These are phyloP conservation scores for Automeris io DNA, from an alignment of 2,888 invertebrate genomes.

Conservation along the genomic window DNA sequence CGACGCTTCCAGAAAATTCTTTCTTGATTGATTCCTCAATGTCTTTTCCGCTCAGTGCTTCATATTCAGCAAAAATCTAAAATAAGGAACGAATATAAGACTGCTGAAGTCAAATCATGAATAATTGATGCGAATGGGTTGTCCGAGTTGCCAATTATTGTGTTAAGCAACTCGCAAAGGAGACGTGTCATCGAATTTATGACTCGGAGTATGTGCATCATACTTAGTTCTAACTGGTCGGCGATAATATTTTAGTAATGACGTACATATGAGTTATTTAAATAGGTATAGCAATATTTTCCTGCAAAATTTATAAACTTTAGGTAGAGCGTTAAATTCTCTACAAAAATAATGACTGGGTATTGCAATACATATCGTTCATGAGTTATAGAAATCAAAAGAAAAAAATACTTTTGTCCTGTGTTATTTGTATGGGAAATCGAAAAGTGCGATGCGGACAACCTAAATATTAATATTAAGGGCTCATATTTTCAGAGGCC, in stretches of 20 bases:
- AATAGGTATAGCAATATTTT: too few species aligned
- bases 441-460: too few species aligned
- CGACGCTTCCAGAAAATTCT: constrained; percentile 91
- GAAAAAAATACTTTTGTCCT: too few species aligned
- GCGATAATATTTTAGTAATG: background rate
- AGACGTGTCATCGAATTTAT: constrained; percentile 9
- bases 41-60: constrained; percentile 87
- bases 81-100: constrained; percentile 18
- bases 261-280: too few species aligned
- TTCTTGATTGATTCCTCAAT: constrained; percentile 90
- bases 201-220: constrained; percentile 1
- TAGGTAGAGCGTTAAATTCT: too few species aligned
- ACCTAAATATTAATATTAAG: too few species aligned
- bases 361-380: too few species aligned
- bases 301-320: too few species aligned
- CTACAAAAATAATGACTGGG: too few species aligned
- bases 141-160: constrained; percentile 19
- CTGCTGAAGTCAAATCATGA: constrained; percentile 12
- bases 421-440: too few species aligned
- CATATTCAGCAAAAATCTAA: constrained; percentile 90
- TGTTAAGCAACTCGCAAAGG: constrained; percentile 15
- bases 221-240: background rate
- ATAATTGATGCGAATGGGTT: constrained; percentile 22
- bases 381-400: too few species aligned
- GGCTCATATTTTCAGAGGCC: too few species aligned